phyloP scores from a whole-genome alignment of 2,113 vertebrate genomes.

The Cephalopterus ornatus region DNA sequence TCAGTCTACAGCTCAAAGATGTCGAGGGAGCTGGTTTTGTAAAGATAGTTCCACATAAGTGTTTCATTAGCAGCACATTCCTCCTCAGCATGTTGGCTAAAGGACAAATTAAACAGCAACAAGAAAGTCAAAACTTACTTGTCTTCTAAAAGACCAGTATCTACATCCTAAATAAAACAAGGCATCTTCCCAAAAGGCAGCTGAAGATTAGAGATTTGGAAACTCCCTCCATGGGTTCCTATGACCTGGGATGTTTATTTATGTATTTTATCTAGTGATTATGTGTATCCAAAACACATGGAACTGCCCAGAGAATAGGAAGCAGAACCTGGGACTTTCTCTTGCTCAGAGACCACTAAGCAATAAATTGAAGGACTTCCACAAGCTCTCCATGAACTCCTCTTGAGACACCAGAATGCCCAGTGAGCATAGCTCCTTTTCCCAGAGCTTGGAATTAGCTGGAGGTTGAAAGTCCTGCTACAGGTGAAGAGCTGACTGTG shows the following conservation, averaged over 20 bases:
- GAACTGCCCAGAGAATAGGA: not conserved
- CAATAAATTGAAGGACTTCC: not conserved
- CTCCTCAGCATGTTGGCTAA: not conserved
- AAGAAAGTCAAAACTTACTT: not conserved
- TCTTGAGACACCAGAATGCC: not conserved
- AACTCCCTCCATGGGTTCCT: not conserved
- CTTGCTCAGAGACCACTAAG: not conserved
- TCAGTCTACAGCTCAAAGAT: not conserved
- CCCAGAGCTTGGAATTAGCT: not conserved
- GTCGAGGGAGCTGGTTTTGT: constrained; percentile 12
- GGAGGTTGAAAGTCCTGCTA: not conserved
- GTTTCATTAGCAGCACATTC: not conserved
- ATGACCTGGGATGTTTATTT: not conserved
- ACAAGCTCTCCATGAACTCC: not conserved
- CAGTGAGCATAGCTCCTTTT: not conserved
- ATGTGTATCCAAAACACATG: not conserved
- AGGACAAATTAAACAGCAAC: not conserved
- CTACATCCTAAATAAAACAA: not conserved
- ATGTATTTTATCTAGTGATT: not conserved
- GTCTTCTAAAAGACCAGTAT: not conserved
- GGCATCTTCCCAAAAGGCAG: not conserved
- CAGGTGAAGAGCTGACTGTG: not conserved
- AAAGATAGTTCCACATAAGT: not conserved
- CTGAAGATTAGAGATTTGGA: not conserved
- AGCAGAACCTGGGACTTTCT: not conserved